Evolutionary conservation across 2,888 invertebrate genomes (phyloP), one percentile per base, ranked within the genome.

Genomic region (Xiphydria camelus): DNA sequence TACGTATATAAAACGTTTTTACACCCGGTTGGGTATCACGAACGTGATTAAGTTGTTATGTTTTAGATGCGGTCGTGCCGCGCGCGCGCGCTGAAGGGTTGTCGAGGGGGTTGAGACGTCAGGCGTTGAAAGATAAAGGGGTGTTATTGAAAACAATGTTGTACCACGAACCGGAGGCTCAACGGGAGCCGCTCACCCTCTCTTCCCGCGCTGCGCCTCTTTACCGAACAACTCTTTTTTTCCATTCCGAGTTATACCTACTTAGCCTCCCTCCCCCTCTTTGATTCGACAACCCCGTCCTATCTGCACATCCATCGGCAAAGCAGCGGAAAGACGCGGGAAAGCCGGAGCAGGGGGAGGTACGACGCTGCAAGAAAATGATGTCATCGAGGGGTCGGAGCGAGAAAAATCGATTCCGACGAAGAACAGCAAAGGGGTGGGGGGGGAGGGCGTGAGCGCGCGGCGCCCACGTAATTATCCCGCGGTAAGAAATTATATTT

Each of bases 41-140:
- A 35, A 38, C 43, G 38, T 44, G 43, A 44, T 44, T 44, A 44
- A 44, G 43, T 44, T 44, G 43, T 44, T 44, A 38, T 44, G 38
- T 44, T 44, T 44, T 44, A 38, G 23, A 44, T 38, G 38, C 43
- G 21, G 4, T 29, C 29, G 29, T 29, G 29, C 29, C 29, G 12
- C n/a, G n/a, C n/a, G n/a, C n/a, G n/a, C n/a, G 29, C 15, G 5
- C 1, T 29, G 12, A 12, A 12, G 5, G 29, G 29, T 7, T 12
- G 12, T 29, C 14, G 29, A 29, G 15, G 29, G 29, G 29, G 29
- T 29, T 29, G 29, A 4, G 17, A 19, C 34, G 25, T 17, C 18
- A 7, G 41, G 15, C 34, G 4, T 41, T 41, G 22, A 41, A 17
- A 23, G 41, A 34, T 41, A 40, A 40, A 40, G 31, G 40, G 31